Percentiles rank a stretch among this genome's conserved stretches.
Conservation (phyloP, 2,888 invertebrate genomes). For the Metallyticus violacea region DNA sequence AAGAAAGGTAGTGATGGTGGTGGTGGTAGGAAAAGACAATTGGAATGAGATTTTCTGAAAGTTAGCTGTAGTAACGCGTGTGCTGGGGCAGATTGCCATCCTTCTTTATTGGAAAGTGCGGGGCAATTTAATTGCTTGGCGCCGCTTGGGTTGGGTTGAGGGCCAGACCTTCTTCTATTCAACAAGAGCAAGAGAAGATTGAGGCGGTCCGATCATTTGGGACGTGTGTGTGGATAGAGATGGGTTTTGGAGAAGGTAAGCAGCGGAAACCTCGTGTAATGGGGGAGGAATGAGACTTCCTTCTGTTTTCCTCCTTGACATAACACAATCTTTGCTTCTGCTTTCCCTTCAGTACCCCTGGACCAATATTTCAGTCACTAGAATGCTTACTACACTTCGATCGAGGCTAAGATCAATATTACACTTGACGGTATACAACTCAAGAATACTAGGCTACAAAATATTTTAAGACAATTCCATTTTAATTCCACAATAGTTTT, state of each 20-base stretch:
- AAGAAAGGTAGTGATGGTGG: not conserved
- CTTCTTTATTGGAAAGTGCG: conserved; percentile 33
- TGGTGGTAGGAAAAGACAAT: conserved; percentile 11
- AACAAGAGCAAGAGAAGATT: conserved; percentile 1
- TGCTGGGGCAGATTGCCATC: conserved; percentile 16
- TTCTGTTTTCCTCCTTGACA: not conserved
- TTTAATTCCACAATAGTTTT: too few relatives aligned
- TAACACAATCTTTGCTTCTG: not conserved
- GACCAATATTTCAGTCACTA: not conserved
- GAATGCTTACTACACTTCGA: too few relatives aligned
- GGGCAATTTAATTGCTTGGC: conserved; percentile 33
- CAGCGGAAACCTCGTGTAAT: conserved; percentile 25
- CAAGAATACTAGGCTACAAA: too few relatives aligned
- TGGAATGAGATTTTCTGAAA: conserved; percentile 33
- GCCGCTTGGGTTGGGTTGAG: not conserved
- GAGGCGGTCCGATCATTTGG: conserved; percentile 6
- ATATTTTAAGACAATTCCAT: too few relatives aligned
- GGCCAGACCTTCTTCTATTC: not conserved
- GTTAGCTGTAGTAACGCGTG: conserved; percentile 19
- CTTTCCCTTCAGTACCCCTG: not conserved
- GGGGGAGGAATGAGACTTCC: not conserved
- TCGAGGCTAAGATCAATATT: too few relatives aligned
- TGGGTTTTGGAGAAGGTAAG: not conserved
- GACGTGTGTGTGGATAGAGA: conserved; percentile 22
- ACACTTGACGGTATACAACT: too few relatives aligned